Evolutionary conservation across 2,888 invertebrate genomes (phyloP).

Genomic region (Platycheirus rosarum): DNA sequence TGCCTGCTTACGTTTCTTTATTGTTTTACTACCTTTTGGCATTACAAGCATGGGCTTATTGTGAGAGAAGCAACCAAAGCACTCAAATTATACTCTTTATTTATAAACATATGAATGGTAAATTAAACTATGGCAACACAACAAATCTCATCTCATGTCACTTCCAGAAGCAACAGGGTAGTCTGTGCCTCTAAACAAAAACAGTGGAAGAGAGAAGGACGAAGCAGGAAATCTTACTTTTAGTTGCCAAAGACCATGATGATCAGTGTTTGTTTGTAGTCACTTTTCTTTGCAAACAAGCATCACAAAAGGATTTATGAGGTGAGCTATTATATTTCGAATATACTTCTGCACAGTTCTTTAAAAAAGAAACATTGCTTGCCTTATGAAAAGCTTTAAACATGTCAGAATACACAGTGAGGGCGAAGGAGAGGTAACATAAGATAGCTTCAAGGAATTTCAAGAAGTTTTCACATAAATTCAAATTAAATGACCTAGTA

Average conservation of each 20-base stretch:
- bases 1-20: slow-evolving; percentile 57
- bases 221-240: slow-evolving; percentile 26
- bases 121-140: slow-evolving; percentile 45
- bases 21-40: slow-evolving; percentile 49
- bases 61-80: too few species aligned
- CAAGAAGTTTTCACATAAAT: slow-evolving; percentile 67
- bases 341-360: slow-evolving; percentile 26
- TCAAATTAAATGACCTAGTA: slow-evolving; percentile 58
- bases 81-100: background rate
- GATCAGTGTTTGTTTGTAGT: slow-evolving; percentile 5
- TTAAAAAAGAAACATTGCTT: slow-evolving; percentile 9
- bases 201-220: background rate
- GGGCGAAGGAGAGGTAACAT: slow-evolving; percentile 16
- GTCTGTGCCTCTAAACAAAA: background rate
- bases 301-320: slow-evolving; percentile 52
- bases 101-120: slow-evolving; percentile 3
- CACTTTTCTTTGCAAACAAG: slow-evolving; percentile 35
- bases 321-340: slow-evolving; percentile 39
- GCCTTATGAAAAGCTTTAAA: slow-evolving; percentile 44
- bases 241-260: slow-evolving; percentile 37
- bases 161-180: slow-evolving; percentile 42
- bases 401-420: slow-evolving; percentile 36
- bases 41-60: slow-evolving; percentile 67
- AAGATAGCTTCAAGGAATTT: slow-evolving; percentile 46
- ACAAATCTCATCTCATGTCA: slow-evolving; percentile 59